Evolutionary conservation across 2,888 invertebrate species (phyloP).

Genomic region (Patella pellucida): DNA sequence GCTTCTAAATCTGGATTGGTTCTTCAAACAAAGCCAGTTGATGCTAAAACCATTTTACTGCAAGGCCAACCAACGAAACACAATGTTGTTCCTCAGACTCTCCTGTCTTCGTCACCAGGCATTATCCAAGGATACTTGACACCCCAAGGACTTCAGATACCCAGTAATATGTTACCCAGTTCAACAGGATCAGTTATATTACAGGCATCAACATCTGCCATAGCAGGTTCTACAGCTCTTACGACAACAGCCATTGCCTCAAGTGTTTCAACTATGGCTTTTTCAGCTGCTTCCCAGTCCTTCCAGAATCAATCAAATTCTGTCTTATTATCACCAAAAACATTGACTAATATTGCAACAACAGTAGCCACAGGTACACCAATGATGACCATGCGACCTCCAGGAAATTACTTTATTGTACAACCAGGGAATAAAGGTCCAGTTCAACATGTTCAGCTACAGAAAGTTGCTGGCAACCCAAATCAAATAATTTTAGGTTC

Average conservation of each 20-base stretch:
- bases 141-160: constrained; percentile 49
- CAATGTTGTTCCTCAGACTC: constrained; percentile 44
- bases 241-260: neutral
- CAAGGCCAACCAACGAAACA: constrained; percentile 45
- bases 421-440: neutral
- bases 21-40: constrained; percentile 10
- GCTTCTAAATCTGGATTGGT: constrained; percentile 16
- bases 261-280: neutral
- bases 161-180: constrained; percentile 20
- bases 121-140: constrained; percentile 49
- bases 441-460: neutral
- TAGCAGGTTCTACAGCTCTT: neutral
- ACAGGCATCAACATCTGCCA: neutral
- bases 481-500: neutral
- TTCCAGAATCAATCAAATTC: too few species aligned
- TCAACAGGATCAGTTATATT: constrained; percentile 10
- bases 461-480: neutral
- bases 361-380: neutral
- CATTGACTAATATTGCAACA: neutral
- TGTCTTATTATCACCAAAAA: neutral
- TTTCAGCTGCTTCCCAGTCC: neutral
- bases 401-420: neutral
- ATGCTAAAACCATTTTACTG: constrained; percentile 14
- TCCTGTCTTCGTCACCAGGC: constrained; percentile 41
- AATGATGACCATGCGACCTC: neutral